These are phyloP conservation scores for Stramonita haemastoma DNA, from an alignment of 2,888 invertebrate species.

Conservation along the genomic window DNA sequence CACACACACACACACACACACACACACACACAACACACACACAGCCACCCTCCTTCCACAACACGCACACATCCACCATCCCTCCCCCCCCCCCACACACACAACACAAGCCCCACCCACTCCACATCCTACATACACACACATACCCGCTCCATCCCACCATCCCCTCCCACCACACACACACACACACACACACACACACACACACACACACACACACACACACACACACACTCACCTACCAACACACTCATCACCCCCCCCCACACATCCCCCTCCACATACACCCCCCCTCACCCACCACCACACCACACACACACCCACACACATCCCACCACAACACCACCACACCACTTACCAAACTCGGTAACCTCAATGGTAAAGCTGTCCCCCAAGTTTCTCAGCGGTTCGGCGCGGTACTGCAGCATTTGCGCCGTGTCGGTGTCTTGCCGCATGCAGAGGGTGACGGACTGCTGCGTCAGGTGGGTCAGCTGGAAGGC, in stretches of 20 bases:
- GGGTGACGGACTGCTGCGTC: slow-evolving; percentile 42
- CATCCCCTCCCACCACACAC: neutral
- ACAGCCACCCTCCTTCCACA: no score
- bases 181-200: neutral
- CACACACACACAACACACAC: slow-evolving; percentile 4
- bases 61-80: no score
- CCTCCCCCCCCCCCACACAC: neutral
- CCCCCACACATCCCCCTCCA: neutral
- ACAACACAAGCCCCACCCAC: neutral
- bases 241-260: neutral
- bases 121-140: neutral
- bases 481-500: slow-evolving; percentile 42
- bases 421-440: slow-evolving; percentile 48
- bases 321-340: no score
- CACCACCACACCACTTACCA: slow-evolving; percentile 16
- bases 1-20: neutral
- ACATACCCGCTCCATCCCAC: neutral
- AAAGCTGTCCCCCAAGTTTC: slow-evolving; percentile 48
- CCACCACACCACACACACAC: neutral
- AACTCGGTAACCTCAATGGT: slow-evolving; percentile 42
- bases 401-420: slow-evolving; percentile 46
- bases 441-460: slow-evolving; percentile 32
- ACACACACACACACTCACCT: neutral
- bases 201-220: slow-evolving; percentile 12
- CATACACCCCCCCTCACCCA: neutral